Evolutionary conservation across 2,797 vertebrate genomes (phyloP), one percentile per base, ranked within the genome.

Genomic region (Tadarida brasiliensis): DNA sequence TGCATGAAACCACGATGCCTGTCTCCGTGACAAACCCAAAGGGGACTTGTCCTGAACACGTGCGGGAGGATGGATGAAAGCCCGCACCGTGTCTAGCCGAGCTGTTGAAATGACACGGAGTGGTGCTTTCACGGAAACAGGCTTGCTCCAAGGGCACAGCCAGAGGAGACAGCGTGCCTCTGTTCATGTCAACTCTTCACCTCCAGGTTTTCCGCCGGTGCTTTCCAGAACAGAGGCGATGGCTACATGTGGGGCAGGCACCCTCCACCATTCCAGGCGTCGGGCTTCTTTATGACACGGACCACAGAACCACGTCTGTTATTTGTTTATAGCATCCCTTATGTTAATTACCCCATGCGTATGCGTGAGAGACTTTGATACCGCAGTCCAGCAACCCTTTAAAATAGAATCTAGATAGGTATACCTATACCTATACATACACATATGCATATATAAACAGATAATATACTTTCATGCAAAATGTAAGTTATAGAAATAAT

Each of bases 161-260:
- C 1, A 4, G 9, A 11, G 4, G 0, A 39, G 70, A 10, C 7
- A 47, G 20, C 1, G 1, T 10, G 51, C 3, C 47, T 54, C 73
- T 76, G 61, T 70, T 74, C 33, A 57, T 70, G 56, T n/a, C 67
- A 57, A 67, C 17, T 20, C 84, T 70, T 35, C 12, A 4, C 35
- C 71, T 51, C 81, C 76, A 5, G 30, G 16, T 77, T 90, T 90
- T 22, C 68, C 80, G 26, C 24, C 47, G 39, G 54, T 81, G 19
- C 39, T 85, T 76, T 73, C 17, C 44, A 94, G 73, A 85, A 54
- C 22, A 51, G 7, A 87, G 49, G 76, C 24, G 44, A 54, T n/a
- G 5, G 8, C 11, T 15, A 3, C 16, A 2, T 1, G 30, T 17
- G 19, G 28, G 33, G 14, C 2, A 20, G 2, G 2, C 8, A 30